Percentiles rank a stretch among this genome's conserved stretches.
phyloP scores from a whole-genome alignment of 2,797 vertebrate species.

The Galagoides demidoff region DNA sequence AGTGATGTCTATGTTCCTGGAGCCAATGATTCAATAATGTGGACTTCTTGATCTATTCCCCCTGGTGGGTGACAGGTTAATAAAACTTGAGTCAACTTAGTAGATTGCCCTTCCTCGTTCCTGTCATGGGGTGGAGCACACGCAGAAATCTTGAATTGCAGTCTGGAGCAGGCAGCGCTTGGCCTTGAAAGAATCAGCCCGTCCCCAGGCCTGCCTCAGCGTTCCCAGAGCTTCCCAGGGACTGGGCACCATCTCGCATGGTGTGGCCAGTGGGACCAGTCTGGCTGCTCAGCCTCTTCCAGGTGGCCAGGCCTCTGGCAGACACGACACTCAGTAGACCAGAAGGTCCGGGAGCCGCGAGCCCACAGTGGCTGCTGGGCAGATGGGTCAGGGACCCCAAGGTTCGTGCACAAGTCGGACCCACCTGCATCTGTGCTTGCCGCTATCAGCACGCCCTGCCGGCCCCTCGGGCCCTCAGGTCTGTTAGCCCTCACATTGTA shows the following conservation, averaged over 20 bases:
- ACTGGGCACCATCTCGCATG: fast-evolving
- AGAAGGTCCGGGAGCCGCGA: fast-evolving
- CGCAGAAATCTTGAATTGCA: fast-evolving
- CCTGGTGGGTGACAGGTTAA: slow-evolving; percentile 54
- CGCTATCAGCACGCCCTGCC: fast-evolving
- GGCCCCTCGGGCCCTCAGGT: not conserved
- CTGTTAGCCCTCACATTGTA: not conserved
- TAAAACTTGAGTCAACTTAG: slow-evolving; percentile 55
- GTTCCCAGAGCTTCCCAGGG: fast-evolving
- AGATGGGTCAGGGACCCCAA: fast-evolving
- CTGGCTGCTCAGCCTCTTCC: fast-evolving
- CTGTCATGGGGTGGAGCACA: fast-evolving
- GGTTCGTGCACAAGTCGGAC: fast-evolving
- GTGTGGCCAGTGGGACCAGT: not conserved
- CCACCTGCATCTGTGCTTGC: fast-evolving
- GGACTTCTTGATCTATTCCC: slow-evolving; percentile 38
- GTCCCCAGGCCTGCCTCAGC: fast-evolving
- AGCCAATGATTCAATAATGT: not conserved
- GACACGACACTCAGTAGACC: fast-evolving
- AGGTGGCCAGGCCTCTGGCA: not conserved
- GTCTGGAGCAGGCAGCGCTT: fast-evolving
- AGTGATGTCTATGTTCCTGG: not conserved
- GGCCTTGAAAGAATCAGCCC: not conserved
- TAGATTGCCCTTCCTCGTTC: not conserved
- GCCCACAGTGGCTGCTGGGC: fast-evolving